Conservation (phyloP, 2,888 invertebrate species). For the Lasioglossum pauxillum region DNA sequence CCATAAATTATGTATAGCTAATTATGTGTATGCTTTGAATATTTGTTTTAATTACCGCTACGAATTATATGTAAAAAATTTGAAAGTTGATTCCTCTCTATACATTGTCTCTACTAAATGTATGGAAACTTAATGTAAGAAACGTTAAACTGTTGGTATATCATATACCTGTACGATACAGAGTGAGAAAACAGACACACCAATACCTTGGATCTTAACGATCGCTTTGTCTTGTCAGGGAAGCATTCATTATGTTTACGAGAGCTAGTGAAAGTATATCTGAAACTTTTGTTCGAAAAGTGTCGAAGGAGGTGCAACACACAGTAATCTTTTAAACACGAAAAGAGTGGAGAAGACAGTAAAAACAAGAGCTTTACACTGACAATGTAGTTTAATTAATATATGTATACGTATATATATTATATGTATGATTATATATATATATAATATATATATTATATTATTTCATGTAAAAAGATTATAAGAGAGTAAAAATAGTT, state of each 20-base stretch:
- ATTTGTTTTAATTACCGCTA: constrained; percentile 66
- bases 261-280: constrained; percentile 24
- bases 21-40: constrained; percentile 67
- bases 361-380: constrained; percentile 21
- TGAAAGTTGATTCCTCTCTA: constrained; percentile 65
- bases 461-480: constrained; percentile 37
- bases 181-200: constrained; percentile 66
- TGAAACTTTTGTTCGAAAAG: constrained; percentile 36
- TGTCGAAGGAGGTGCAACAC: neutral
- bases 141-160: constrained; percentile 61
- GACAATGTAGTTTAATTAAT: constrained; percentile 32
- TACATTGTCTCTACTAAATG: constrained; percentile 68
- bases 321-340: constrained; percentile 16
- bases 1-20: constrained; percentile 65
- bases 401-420: neutral
- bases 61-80: constrained; percentile 62
- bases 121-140: constrained; percentile 67
- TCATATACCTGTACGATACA: constrained; percentile 67
- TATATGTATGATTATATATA: neutral
- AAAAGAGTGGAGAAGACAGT: neutral
- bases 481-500: constrained; percentile 25
- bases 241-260: constrained; percentile 13
- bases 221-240: constrained; percentile 34
- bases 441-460: neutral
- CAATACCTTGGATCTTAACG: constrained; percentile 78